Percentiles rank a stretch among this genome's conserved stretches.
Conservation (phyloP, 2,113 vertebrate species). For the Stictonetta naevosa region DNA sequence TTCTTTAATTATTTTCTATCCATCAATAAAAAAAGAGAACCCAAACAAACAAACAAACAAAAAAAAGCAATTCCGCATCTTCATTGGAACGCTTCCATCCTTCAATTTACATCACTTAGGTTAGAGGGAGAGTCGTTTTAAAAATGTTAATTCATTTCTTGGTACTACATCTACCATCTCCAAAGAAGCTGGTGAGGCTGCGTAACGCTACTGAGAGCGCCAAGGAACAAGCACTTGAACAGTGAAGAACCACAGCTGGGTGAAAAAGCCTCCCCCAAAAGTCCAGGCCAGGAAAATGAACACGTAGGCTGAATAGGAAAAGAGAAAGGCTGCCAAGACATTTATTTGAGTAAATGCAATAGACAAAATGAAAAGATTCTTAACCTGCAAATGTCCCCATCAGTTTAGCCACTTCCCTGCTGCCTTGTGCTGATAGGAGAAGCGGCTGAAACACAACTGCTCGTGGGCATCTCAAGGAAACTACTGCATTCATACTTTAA, state of each 20-base stretch:
- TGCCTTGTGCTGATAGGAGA: background rate
- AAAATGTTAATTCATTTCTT: background rate
- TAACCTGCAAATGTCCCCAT: no score
- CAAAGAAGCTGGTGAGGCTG: rapidly evolving
- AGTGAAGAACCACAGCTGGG: background rate
- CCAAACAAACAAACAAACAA: background rate
- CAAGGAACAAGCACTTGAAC: rapidly evolving
- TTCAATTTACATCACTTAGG: background rate
- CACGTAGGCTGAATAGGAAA: background rate
- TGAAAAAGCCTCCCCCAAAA: rapidly evolving
- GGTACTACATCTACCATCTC: background rate
- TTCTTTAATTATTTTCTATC: background rate
- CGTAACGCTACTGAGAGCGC: rapidly evolving
- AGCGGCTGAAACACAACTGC: background rate
- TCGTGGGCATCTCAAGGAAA: background rate
- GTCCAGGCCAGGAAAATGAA: background rate
- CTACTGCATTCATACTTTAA: rapidly evolving
- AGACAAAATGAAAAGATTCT: background rate
- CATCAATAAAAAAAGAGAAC: background rate
- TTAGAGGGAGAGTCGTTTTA: background rate
- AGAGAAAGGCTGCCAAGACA: background rate
- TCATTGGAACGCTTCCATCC: background rate
- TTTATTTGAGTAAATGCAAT: background rate
- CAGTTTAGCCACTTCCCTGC: rapidly evolving
- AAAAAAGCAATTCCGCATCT: background rate